A percentile compares a stretch with the other conserved stretches of the same genome.
These are phyloP conservation scores for Hydrochoerus hydrochaeris DNA, from an alignment of 2,113 vertebrate genomes.

Conservation along the genomic window DNA sequence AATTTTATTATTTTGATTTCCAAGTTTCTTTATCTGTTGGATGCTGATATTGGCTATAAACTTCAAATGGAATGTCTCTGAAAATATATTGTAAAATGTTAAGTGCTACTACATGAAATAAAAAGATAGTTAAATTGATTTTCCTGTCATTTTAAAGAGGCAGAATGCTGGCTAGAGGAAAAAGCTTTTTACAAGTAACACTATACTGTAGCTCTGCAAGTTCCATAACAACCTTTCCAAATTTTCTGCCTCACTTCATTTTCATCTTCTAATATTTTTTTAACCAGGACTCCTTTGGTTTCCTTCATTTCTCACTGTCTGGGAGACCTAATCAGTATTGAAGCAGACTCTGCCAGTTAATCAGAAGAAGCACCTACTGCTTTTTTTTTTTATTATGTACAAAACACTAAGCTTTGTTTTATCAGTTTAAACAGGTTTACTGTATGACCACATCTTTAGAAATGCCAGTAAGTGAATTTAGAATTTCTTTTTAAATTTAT, in stretches of 20 bases:
- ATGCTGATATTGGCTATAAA: background rate
- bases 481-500: slow-evolving; percentile 56
- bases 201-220: slow-evolving; percentile 60
- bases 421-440: slow-evolving; percentile 80
- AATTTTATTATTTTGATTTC: slow-evolving; percentile 28
- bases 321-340: slow-evolving; percentile 79
- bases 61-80: background rate
- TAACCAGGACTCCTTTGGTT: slow-evolving; percentile 60
- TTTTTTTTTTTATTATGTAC: slow-evolving; percentile 61
- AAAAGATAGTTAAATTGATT: background rate
- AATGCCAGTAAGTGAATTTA: slow-evolving; percentile 70
- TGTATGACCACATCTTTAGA: slow-evolving; percentile 70
- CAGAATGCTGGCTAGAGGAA: slow-evolving; percentile 49
- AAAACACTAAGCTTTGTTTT: slow-evolving; percentile 76
- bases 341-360: slow-evolving; percentile 74
- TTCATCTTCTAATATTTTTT: slow-evolving; percentile 72
- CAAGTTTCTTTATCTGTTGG: background rate
- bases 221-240: slow-evolving; percentile 57
- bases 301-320: slow-evolving; percentile 62
- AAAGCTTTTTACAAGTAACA: slow-evolving; percentile 59
- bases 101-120: background rate
- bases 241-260: slow-evolving; percentile 71
- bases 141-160: slow-evolving; percentile 61
- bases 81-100: slow-evolving; percentile 2
- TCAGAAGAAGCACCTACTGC: slow-evolving; percentile 73